Conservation (phyloP, 2,888 invertebrate species). For the Diabrotica balteata region DNA sequence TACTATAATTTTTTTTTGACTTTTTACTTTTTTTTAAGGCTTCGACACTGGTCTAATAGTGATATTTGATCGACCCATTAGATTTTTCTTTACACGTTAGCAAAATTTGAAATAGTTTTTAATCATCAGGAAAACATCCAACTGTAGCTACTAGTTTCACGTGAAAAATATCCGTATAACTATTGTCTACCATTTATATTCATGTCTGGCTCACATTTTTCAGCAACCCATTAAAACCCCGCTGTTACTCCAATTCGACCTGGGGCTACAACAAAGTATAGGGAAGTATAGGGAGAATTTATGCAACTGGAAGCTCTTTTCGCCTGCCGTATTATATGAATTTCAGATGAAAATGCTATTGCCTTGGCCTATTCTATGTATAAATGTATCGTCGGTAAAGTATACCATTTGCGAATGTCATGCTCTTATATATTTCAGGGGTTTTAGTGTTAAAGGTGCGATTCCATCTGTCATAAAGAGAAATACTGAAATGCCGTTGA, state of each 20-base stretch:
- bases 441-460: slow-evolving; percentile 28
- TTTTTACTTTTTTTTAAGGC: too few relatives aligned
- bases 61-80: too few relatives aligned
- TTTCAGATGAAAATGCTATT: slow-evolving; percentile 36
- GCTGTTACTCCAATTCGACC: slow-evolving; percentile 40
- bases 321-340: slow-evolving; percentile 46
- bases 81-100: too few relatives aligned
- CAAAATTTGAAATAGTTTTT: too few relatives aligned
- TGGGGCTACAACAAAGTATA: slow-evolving; percentile 42
- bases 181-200: slow-evolving; percentile 41
- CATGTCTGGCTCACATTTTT: slow-evolving; percentile 36
- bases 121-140: too few relatives aligned
- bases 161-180: slow-evolving; percentile 30
- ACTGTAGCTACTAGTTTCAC: neutral
- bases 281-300: slow-evolving; percentile 46
- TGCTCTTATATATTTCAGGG: slow-evolving; percentile 32
- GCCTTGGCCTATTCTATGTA: slow-evolving; percentile 40
- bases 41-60: too few relatives aligned
- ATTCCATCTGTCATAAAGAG: slow-evolving; percentile 16
- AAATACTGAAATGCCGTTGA: slow-evolving; percentile 13
- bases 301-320: slow-evolving; percentile 43
- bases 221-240: slow-evolving; percentile 38
- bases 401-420: slow-evolving; percentile 42
- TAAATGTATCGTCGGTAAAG: slow-evolving; percentile 42
- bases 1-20: too few relatives aligned